Percentiles rank a stretch among this genome's conserved stretches.
These are phyloP conservation scores for Arenaria interpres DNA, from an alignment of 2,113 vertebrate genomes.

Conservation along the genomic window DNA sequence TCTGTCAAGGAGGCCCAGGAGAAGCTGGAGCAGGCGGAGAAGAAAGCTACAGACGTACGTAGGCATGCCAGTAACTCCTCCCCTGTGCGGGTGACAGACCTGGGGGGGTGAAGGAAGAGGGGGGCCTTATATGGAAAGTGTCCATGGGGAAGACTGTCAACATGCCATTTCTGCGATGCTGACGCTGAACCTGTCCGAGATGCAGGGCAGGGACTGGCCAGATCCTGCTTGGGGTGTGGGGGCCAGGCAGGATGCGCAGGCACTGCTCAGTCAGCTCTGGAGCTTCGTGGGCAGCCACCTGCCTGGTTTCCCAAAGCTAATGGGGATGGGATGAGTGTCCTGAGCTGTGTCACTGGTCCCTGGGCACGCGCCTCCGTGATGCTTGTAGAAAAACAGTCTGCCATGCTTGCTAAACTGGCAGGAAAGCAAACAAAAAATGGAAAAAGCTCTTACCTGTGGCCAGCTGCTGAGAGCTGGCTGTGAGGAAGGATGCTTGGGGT, in stretches of 20 bases:
- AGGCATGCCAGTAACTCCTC: not conserved
- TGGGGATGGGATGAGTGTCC: fast-evolving
- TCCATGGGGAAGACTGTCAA: not conserved
- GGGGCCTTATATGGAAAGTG: slow-evolving; percentile 39
- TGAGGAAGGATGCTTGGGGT: not conserved
- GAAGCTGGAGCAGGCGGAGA: not conserved
- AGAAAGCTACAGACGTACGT: not conserved
- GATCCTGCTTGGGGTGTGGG: fast-evolving
- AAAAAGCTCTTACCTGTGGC: not conserved
- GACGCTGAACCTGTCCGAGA: not conserved
- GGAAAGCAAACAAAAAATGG: not conserved
- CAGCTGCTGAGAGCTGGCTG: not conserved
- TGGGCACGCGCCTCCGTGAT: fast-evolving
- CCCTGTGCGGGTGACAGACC: not conserved
- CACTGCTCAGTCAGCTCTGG: not conserved
- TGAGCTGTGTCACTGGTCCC: not conserved
- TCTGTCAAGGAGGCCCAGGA: not conserved
- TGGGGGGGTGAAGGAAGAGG: not conserved
- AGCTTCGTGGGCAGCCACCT: not conserved
- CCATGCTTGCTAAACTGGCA: not conserved
- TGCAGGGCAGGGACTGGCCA: not conserved
- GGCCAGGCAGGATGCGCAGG: not conserved
- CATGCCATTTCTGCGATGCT: not conserved
- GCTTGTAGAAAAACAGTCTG: not conserved
- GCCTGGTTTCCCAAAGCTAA: not conserved